phyloP scores from a whole-genome alignment of 2,888 invertebrate genomes.

The Acanthosepion pharaonis region DNA sequence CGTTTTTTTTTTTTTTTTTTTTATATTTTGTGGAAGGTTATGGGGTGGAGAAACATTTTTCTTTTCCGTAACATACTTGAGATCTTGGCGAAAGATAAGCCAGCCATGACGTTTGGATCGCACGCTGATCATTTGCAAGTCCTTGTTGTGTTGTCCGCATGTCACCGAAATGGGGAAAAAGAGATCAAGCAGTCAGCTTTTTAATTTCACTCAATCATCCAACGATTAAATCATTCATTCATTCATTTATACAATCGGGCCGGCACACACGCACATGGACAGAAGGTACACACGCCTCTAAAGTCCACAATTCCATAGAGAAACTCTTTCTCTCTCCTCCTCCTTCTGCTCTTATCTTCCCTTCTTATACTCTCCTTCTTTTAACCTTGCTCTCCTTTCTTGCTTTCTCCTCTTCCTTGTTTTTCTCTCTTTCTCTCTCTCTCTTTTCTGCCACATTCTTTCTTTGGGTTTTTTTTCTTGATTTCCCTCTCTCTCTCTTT shows the following conservation, averaged over 20 bases:
- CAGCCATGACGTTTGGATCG: not conserved
- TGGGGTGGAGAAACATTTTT: not conserved
- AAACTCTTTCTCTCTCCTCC: not conserved
- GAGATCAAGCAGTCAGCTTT: constrained; percentile 5
- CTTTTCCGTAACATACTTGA: constrained; percentile 33
- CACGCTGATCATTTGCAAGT: constrained; percentile 10
- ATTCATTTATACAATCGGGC: not conserved
- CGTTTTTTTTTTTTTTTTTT: not conserved
- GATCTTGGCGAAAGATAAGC: not conserved
- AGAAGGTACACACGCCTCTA: not conserved
- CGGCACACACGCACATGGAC: not conserved
- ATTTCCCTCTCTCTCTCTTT: not conserved
- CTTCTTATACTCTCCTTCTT: not conserved
- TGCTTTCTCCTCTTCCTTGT: not conserved
- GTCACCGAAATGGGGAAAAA: not conserved
- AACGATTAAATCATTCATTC: not conserved
- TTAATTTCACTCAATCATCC: constrained; percentile 20
- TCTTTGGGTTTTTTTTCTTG: not conserved
- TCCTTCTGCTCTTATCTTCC: not conserved
- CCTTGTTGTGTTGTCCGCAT: not conserved
- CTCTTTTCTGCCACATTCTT: not conserved
- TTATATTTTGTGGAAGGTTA: not conserved
- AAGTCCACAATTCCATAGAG: not conserved
- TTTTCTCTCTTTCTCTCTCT: not conserved
- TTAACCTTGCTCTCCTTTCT: too few relatives aligned